A percentile compares a stretch with the other conserved stretches of the same genome.
Conservation (phyloP, 2,888 invertebrate genomes). For the Minunthozetes semirufus region DNA sequence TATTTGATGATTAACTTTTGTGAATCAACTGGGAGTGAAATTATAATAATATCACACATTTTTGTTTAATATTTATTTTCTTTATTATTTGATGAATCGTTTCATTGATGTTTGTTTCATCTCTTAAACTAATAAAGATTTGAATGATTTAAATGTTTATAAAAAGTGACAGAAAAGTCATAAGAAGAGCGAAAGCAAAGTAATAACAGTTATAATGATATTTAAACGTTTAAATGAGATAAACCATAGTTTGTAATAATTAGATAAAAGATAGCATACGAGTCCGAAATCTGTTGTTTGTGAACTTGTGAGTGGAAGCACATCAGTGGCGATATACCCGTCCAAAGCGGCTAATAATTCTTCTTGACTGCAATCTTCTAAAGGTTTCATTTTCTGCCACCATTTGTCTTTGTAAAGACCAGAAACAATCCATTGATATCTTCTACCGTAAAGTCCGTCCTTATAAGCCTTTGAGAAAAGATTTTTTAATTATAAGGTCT, state of each 20-base stretch:
- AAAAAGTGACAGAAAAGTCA: no score
- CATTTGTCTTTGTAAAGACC: constrained; percentile 56
- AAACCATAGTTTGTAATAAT: no score
- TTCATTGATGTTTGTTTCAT: neutral
- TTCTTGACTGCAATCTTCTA: constrained; percentile 57
- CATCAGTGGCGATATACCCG: constrained; percentile 78
- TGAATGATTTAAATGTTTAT: neutral
- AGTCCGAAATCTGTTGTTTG: constrained; percentile 81
- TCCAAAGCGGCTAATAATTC: constrained; percentile 73
- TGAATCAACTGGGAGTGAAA: no score
- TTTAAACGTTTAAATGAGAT: no score
- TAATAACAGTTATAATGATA: no score
- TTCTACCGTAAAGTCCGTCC: constrained; percentile 66
- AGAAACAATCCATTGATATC: constrained; percentile 91
- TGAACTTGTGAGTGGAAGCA: constrained; percentile 76
- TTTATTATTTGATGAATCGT: no score
- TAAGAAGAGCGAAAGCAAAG: no score
- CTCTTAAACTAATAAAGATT: neutral
- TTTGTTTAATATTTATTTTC: no score
- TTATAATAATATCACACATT: no score
- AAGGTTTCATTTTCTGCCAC: constrained; percentile 43
- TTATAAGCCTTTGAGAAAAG: constrained; percentile 45
- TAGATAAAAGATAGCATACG: constrained; percentile 56
- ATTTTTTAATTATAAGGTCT: neutral
- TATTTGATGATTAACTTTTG: no score